phyloP scores from a whole-genome alignment of 1,140 invertebrate species.

The Atta colombica region DNA sequence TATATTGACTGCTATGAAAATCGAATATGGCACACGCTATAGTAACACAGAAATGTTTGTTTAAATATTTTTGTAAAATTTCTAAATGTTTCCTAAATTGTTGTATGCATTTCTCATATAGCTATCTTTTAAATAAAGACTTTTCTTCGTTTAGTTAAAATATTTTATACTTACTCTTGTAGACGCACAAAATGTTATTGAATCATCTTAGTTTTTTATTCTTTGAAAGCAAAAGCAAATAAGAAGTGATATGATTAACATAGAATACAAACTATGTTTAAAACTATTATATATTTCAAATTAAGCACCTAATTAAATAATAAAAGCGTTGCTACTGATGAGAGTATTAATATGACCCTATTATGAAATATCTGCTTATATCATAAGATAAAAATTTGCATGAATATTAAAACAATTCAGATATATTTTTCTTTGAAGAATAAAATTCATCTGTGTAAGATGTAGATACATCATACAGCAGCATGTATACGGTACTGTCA shows the following conservation, averaged over 20 bases:
- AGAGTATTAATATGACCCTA: background rate
- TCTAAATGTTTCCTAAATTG: background rate
- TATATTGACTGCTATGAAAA: conserved; percentile 21
- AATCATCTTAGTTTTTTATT: conserved; percentile 3
- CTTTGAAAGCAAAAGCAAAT: background rate
- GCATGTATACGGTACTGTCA: conserved; percentile 60
- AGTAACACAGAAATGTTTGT: conserved; percentile 7
- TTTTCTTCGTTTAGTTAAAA: background rate
- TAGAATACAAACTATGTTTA: background rate
- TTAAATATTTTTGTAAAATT: conserved; percentile 5
- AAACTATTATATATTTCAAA: background rate
- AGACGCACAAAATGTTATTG: too few relatives aligned
- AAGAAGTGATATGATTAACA: background rate
- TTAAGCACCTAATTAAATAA: background rate
- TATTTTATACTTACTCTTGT: background rate
- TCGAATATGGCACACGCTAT: background rate
- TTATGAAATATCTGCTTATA: background rate
- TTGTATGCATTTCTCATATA: background rate
- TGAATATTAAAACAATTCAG: conserved; percentile 22
- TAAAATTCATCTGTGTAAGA: conserved; percentile 13
- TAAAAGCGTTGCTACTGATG: background rate
- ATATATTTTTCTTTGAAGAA: conserved; percentile 25
- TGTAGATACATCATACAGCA: conserved; percentile 6
- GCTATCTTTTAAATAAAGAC: background rate
- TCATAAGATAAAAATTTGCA: background rate